phyloP scores from a whole-genome alignment of 2,888 invertebrate species.

The Phengaris alcon region DNA sequence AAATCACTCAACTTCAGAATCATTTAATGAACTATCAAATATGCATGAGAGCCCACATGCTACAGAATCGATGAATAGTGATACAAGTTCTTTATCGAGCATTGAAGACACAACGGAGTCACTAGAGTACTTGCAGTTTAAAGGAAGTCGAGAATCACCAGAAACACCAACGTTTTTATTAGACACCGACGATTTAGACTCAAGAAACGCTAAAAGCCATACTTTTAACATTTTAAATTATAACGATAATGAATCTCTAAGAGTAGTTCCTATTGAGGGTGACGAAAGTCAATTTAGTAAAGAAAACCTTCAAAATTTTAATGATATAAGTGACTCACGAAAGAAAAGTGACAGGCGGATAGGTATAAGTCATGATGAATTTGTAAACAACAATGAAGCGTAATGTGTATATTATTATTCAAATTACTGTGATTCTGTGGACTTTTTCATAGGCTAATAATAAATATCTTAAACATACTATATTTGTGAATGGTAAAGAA shows the following conservation, averaged over 20 bases:
- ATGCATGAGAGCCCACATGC: not conserved
- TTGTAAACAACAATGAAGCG: constrained; percentile 61
- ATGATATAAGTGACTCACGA: constrained; percentile 71
- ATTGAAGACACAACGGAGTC: constrained; percentile 32
- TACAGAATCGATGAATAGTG: not conserved
- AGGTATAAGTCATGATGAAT: constrained; percentile 60
- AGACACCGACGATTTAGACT: constrained; percentile 68
- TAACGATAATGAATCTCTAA: constrained; percentile 54
- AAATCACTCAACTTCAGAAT: not conserved
- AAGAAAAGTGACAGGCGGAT: constrained; percentile 71
- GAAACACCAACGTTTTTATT: constrained; percentile 61
- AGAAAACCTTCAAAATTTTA: constrained; percentile 59
- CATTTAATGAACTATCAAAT: not conserved
- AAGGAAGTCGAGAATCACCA: constrained; percentile 41
- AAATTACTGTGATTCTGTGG: constrained; percentile 61
- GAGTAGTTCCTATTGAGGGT: constrained; percentile 62
- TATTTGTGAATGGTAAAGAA: constrained; percentile 19
- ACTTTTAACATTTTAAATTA: constrained; percentile 36
- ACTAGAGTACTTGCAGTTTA: not conserved
- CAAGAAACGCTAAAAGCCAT: constrained; percentile 32
- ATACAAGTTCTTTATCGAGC: not conserved
- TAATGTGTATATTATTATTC: constrained; percentile 63
- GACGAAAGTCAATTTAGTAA: constrained; percentile 53
- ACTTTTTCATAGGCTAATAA: constrained; percentile 27
- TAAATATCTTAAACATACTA: constrained; percentile 23